Conservation (phyloP, 1,140 invertebrate genomes). For the Trachelipus rathkii region DNA sequence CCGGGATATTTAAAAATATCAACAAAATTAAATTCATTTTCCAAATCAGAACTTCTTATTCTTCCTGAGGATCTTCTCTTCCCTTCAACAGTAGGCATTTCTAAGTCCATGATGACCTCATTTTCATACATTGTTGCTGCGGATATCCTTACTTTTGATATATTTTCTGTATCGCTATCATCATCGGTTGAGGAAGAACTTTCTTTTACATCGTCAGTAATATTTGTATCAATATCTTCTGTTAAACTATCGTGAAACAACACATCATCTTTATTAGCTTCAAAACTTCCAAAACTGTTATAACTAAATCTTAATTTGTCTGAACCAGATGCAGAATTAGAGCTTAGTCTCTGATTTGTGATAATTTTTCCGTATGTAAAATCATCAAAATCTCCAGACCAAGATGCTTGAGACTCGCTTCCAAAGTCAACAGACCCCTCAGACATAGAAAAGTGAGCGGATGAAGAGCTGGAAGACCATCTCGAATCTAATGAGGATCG, state of each 20-base stretch:
- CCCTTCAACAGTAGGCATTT: conserved; percentile 1
- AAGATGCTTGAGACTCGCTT: conserved; percentile 27
- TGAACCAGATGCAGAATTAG: background rate
- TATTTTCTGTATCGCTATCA: conserved; percentile 27
- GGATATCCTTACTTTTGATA: conserved; percentile 35
- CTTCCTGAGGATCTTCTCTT: background rate
- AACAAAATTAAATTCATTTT: background rate
- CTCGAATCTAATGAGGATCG: conserved; percentile 14
- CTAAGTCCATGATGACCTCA: conserved; percentile 38
- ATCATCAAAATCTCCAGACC: conserved; percentile 41
- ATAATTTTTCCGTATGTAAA: background rate
- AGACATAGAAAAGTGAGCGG: conserved; percentile 16
- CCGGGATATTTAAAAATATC: background rate
- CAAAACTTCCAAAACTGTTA: conserved; percentile 35
- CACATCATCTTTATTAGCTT: conserved; percentile 35
- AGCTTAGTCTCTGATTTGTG: background rate
- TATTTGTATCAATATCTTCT: conserved; percentile 18
- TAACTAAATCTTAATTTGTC: conserved; percentile 26
- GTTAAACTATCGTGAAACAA: conserved; percentile 28
- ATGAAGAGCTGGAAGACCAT: conserved; percentile 27
- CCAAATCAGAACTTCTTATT: background rate
- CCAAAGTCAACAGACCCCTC: conserved; percentile 45
- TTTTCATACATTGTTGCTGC: conserved; percentile 42
- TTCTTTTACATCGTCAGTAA: conserved; percentile 17
- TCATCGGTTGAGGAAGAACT: conserved; percentile 36